Conservation (phyloP, 2,113 vertebrate species). For the Pantherophis guttatus region DNA sequence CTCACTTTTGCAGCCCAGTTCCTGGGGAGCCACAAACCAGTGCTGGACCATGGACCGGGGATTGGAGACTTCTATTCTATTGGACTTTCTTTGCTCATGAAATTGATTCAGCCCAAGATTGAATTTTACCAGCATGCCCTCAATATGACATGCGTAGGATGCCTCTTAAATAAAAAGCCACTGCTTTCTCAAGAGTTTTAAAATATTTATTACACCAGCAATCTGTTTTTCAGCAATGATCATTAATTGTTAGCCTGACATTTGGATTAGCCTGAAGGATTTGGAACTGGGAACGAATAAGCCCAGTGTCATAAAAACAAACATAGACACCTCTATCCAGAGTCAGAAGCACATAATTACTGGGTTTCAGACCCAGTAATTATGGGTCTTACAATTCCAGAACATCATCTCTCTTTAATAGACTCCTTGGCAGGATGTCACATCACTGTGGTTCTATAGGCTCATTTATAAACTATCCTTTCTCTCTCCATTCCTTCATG, state of each 20-base stretch:
- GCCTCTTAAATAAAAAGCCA: conserved; percentile 57
- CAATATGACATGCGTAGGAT: conserved; percentile 25
- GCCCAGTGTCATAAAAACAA: conserved; percentile 64
- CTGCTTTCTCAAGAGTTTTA: conserved; percentile 49
- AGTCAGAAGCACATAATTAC: conserved; percentile 70
- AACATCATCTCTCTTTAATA: conserved; percentile 64
- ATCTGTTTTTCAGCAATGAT: conserved; percentile 66
- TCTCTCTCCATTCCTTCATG: conserved; percentile 27
- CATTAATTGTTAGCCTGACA: conserved; percentile 64
- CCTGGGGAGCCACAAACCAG: background rate
- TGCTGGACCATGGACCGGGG: background rate
- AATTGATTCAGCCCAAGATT: background rate
- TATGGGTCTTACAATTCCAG: conserved; percentile 47
- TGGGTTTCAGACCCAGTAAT: conserved; percentile 56
- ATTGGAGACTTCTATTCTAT: background rate
- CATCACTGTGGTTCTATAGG: conserved; percentile 63
- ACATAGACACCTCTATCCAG: conserved; percentile 66
- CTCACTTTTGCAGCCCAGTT: background rate
- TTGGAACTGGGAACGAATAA: conserved; percentile 63
- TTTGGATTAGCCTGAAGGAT: conserved; percentile 68
- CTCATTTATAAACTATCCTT: conserved; percentile 63
- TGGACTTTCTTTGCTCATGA: background rate
- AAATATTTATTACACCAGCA: conserved; percentile 62
- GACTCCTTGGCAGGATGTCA: conserved; percentile 65
- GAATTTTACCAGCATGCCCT: background rate